These are phyloP conservation scores for Odontocerum albicorne DNA, from an alignment of 2,888 invertebrate species.

Conservation along the genomic window DNA sequence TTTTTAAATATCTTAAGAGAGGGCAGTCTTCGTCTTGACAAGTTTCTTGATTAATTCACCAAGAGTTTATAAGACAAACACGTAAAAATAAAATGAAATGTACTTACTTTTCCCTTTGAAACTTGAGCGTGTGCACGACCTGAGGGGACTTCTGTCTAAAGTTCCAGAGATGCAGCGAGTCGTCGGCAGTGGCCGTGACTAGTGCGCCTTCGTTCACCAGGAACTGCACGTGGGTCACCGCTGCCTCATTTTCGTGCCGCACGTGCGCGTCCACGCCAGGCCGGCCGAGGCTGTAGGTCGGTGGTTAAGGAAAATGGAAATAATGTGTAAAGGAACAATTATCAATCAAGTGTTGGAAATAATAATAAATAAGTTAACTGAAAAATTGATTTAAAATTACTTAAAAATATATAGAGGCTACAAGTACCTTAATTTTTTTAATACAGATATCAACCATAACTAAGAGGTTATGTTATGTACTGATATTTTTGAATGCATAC, in stretches of 20 bases:
- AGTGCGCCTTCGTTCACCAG: conserved; percentile 97
- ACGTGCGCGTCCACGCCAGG: conserved; percentile 97
- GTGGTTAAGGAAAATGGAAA: conserved; percentile 33
- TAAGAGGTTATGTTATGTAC: no score
- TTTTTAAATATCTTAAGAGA: no score
- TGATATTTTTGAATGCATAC: no score
- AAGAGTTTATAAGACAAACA: no score
- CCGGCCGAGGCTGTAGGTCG: conserved; percentile 77
- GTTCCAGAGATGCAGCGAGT: conserved; percentile 96
- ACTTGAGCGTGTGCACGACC: conserved; percentile 95
- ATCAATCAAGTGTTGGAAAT: background rate
- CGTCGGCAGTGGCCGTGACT: conserved; percentile 94
- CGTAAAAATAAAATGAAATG: background rate
- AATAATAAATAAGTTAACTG: background rate
- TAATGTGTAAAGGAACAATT: no score
- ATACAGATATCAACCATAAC: background rate
- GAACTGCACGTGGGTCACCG: conserved; percentile 91
- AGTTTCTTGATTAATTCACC: no score
- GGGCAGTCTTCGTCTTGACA: no score
- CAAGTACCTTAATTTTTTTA: background rate
- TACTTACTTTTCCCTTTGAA: conserved; percentile 90
- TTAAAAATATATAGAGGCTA: background rate
- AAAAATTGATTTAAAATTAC: background rate
- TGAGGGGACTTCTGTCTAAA: conserved; percentile 92
- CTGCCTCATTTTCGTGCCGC: conserved; percentile 73